Percentiles rank a stretch among this genome's conserved stretches.
These are phyloP conservation scores for Amphiura filiformis DNA, from an alignment of 35 echinoderm and acorn worm genomes.

Conservation along the genomic window DNA sequence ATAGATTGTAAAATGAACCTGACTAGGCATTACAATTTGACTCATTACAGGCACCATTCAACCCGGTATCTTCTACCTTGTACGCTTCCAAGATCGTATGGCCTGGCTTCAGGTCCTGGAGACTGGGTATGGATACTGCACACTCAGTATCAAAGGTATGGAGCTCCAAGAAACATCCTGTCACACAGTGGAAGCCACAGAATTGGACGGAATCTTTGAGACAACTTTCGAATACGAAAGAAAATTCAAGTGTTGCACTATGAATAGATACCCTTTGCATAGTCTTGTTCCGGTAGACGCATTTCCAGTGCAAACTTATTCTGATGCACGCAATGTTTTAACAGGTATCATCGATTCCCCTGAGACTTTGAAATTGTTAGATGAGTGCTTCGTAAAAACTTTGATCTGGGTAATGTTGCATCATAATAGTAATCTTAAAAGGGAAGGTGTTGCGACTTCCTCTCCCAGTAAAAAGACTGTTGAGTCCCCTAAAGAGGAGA, in stretches of 20 bases:
- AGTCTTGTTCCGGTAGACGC: conserved; percentile 81
- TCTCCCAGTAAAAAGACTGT: neutral
- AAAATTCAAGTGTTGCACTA: conserved; percentile 43
- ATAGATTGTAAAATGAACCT: too few species aligned
- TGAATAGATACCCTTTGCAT: conserved; percentile 70
- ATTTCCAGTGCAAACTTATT: conserved; percentile 76
- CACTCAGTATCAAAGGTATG: conserved; percentile 89
- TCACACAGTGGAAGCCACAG: conserved; percentile 85
- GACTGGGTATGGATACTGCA: conserved; percentile 80
- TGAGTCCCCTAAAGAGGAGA: conserved; percentile 14
- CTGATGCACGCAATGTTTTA: conserved; percentile 84
- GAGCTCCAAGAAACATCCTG: conserved; percentile 97
- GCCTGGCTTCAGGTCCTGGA: conserved; percentile 93
- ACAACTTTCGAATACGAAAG: conserved; percentile 50
- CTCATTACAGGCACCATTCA: conserved; percentile 37
- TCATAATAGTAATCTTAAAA: conserved; percentile 55
- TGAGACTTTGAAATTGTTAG: conserved; percentile 56
- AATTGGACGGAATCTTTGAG: conserved; percentile 87
- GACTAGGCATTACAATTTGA: too few species aligned
- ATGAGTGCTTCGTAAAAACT: conserved; percentile 67
- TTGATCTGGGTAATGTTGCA: conserved; percentile 74
- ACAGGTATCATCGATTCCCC: conserved; percentile 96
- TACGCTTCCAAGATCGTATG: conserved; percentile 96
- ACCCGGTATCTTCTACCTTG: conserved; percentile 52
- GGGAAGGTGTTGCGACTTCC: conserved; percentile 21